A percentile compares a stretch with the other conserved stretches of the same genome.
Evolutionary conservation across 2,888 invertebrate species (phyloP).

Genomic region (Megaustenia siamemsis): DNA sequence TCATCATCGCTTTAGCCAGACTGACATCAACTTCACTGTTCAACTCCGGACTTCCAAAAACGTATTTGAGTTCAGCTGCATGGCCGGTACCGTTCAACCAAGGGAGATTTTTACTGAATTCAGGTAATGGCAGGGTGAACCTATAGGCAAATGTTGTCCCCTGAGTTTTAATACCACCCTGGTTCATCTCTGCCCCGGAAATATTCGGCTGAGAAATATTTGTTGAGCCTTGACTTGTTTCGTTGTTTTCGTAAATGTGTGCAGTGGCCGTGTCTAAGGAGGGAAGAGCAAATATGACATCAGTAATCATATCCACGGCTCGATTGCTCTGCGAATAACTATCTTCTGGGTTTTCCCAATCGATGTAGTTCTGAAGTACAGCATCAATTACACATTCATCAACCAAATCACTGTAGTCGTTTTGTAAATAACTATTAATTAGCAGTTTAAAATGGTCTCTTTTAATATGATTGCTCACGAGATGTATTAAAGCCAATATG

Average conservation of each 20-base stretch:
- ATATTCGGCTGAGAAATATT: not conserved
- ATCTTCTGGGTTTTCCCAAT: slow-evolving; percentile 11
- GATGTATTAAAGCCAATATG: not conserved
- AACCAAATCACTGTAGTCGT: not conserved
- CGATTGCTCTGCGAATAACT: not conserved
- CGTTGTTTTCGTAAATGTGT: not conserved
- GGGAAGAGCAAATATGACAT: slow-evolving; percentile 19
- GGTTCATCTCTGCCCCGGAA: too few species aligned
- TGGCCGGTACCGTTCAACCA: slow-evolving; percentile 42
- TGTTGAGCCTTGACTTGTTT: not conserved
- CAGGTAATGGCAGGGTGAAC: slow-evolving; percentile 2
- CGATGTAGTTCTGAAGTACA: slow-evolving; percentile 3
- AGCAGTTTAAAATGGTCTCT: not conserved
- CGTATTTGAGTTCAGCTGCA: not conserved
- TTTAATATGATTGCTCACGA: not conserved
- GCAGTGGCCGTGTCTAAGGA: slow-evolving; percentile 6
- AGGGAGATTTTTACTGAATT: not conserved
- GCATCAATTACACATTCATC: not conserved
- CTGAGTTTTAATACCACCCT: not conserved
- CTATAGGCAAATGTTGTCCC: slow-evolving; percentile 12
- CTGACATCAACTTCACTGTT: not conserved
- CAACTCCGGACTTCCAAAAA: not conserved
- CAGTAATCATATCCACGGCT: slow-evolving; percentile 4
- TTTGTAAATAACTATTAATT: not conserved
- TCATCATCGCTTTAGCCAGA: slow-evolving; percentile 4